Evolutionary conservation across 2,888 invertebrate genomes (phyloP), one percentile per base, ranked within the genome.

Genomic region (Drosophila multiciliata): DNA sequence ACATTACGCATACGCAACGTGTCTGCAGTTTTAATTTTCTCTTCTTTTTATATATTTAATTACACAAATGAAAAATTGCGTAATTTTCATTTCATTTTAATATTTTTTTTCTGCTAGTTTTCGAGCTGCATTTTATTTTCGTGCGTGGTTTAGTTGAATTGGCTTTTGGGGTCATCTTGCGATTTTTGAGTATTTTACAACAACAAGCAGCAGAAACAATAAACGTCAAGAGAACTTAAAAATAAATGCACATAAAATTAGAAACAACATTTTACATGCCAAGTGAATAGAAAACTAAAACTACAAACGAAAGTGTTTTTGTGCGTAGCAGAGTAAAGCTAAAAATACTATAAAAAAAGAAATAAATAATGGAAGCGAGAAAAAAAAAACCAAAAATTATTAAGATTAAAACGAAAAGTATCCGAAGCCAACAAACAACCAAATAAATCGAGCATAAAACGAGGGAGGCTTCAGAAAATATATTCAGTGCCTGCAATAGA

Each of bases 121-220:
- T 57, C 55, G 62, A 49, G 66, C 57, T 74, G 68, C 71, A 66
- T 55, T 66, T 70, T 67, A 80, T 77, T 73, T 79, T 60, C 50
- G 68, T 79, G 78, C 77, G 67, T 81, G 63, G 40, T 61, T 63
- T 55, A 20, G 26, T 66, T 49, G 12, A 69, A 69, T 63, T 79
- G 74, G 84, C 53, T 82, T 86, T 89, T 86, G 78, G 78, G 90
- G 90, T 88, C 90, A 88, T 90, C 89, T 88, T 79, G 88, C 90
- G 74, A 84, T 40, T 90, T 89, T 85, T 73, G 58, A 69, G 67
- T 78, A 71, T 83, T 77, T 78, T 73, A 77, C 63, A 55, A 63
- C 32, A 48, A 29, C 26, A 32, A n/a, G 29, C 12, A 29, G 12
- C 38, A 68, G 48, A 55, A 63, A 58, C 68, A 73, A 67, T 40